A percentile compares a stretch with the other conserved stretches of the same genome.
Evolutionary conservation across 2,113 vertebrate genomes (phyloP).

Genomic region (Pachypanchax playfairii): DNA sequence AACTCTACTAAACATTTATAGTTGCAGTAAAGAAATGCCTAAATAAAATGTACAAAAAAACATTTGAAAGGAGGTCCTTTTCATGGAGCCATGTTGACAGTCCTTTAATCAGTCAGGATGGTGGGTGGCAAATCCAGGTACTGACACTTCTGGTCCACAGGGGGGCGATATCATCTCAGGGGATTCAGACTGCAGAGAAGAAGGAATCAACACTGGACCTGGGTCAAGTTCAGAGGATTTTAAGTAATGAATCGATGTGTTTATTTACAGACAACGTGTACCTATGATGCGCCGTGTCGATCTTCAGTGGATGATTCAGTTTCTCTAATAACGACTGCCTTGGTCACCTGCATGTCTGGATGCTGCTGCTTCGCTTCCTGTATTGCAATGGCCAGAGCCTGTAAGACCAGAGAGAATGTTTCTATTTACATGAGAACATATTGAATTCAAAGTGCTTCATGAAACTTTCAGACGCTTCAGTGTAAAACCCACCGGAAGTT

Average conservation of each 20-base stretch:
- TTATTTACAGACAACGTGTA: conserved; percentile 54
- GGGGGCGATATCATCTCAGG: conserved; percentile 56
- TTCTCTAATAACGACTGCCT: conserved; percentile 99
- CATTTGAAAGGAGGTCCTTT: conserved; percentile 31
- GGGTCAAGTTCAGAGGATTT: neutral
- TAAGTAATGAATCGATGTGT: conserved; percentile 13
- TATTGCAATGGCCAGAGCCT: conserved; percentile 98
- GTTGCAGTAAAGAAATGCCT: conserved; percentile 4
- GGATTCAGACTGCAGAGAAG: conserved; percentile 73
- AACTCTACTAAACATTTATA: conserved; percentile 5
- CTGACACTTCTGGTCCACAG: conserved; percentile 58
- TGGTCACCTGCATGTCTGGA: conserved; percentile 99
- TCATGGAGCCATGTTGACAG: conserved; percentile 33
- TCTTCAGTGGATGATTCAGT: conserved; percentile 94
- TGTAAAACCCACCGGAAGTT: neutral
- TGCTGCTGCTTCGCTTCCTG: conserved; percentile 98
- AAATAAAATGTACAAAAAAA: conserved; percentile 40
- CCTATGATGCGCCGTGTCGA: conserved; percentile 87
- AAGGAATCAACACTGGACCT: conserved; percentile 8
- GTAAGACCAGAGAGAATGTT: conserved; percentile 9
- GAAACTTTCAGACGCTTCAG: neutral
- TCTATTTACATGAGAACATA: neutral
- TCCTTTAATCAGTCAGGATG: conserved; percentile 37
- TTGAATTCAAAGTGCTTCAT: neutral
- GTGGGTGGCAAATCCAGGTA: conserved; percentile 46